Percentiles rank a stretch among this genome's conserved stretches.
phyloP scores from a whole-genome alignment of 2,888 invertebrate genomes.

The Diaphora mendica region DNA sequence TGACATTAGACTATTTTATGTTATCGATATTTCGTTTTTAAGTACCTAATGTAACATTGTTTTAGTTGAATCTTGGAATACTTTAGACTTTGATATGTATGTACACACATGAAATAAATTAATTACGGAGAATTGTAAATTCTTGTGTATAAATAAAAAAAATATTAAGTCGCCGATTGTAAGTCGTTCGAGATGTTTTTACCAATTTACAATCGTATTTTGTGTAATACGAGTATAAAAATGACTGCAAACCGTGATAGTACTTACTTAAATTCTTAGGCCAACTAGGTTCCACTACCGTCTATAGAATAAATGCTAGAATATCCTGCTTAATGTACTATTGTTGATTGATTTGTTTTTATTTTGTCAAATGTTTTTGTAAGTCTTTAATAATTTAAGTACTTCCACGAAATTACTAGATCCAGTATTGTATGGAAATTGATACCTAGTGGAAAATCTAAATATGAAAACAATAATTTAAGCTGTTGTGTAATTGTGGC shows the following conservation, averaged over 20 bases:
- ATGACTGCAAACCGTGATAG: slow-evolving; percentile 79
- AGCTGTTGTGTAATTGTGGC: slow-evolving; percentile 71
- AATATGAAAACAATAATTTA: slow-evolving; percentile 65
- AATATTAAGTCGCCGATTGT: slow-evolving; percentile 27
- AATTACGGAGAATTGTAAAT: slow-evolving; percentile 48
- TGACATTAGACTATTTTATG: slow-evolving; percentile 59
- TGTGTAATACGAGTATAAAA: slow-evolving; percentile 58
- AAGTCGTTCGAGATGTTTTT: slow-evolving; percentile 38
- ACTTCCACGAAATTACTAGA: slow-evolving; percentile 62
- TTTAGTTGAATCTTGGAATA: slow-evolving; percentile 46
- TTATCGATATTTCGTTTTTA: slow-evolving; percentile 59
- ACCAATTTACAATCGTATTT: slow-evolving; percentile 33
- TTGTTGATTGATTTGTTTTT: slow-evolving; percentile 41
- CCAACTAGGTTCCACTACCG: slow-evolving; percentile 59
- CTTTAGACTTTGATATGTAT: slow-evolving; percentile 30
- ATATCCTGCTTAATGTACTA: slow-evolving; percentile 50
- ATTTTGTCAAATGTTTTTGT: slow-evolving; percentile 37
- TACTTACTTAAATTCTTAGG: slow-evolving; percentile 77
- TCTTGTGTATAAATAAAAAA: slow-evolving; percentile 39
- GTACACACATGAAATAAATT: slow-evolving; percentile 19
- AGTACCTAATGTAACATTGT: slow-evolving; percentile 54
- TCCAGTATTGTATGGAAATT: slow-evolving; percentile 59
- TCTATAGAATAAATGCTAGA: slow-evolving; percentile 68
- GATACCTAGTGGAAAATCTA: slow-evolving; percentile 57
- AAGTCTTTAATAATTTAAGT: slow-evolving; percentile 50